phyloP scores from a whole-genome alignment of 2,888 invertebrate species.

The Drosophila birchii region DNA sequence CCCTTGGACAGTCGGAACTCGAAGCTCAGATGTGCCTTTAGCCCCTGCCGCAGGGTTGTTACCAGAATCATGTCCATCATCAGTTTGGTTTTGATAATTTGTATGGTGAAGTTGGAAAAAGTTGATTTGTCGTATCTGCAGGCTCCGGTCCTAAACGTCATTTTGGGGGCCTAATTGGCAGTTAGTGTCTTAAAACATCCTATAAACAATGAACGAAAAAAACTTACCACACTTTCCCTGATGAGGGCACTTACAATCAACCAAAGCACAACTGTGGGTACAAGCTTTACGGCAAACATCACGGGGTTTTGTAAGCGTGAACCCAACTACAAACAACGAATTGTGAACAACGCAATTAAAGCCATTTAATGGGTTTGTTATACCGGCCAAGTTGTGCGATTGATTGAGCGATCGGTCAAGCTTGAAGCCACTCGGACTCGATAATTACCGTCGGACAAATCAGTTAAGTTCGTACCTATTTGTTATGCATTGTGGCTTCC shows the following conservation, averaged over 20 bases:
- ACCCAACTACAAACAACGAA: conserved; percentile 14
- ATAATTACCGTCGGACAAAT: conserved; percentile 3
- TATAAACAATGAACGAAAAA: not conserved
- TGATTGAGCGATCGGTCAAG: conserved; percentile 6
- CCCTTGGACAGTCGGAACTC: conserved; percentile 50
- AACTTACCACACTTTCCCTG: conserved; percentile 44
- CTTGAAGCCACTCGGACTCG: not conserved
- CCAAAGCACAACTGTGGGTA: not conserved
- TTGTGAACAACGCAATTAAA: conserved; percentile 4
- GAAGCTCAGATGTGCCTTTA: conserved; percentile 63
- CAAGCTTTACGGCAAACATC: conserved; percentile 17
- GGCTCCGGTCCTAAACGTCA: conserved; percentile 46
- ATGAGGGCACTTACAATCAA: conserved; percentile 6
- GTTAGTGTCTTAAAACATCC: not conserved
- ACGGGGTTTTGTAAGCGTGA: conserved; percentile 1
- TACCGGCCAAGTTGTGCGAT: conserved; percentile 3
- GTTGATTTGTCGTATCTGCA: conserved; percentile 42
- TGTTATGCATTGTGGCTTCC: conserved; percentile 32
- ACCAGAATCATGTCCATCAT: conserved; percentile 46
- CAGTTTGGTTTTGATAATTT: conserved; percentile 36
- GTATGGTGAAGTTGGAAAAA: conserved; percentile 61
- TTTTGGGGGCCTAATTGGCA: conserved; percentile 40
- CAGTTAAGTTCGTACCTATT: conserved; percentile 4
- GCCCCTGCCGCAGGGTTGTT: conserved; percentile 28
- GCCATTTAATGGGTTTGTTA: conserved; percentile 28